phyloP scores from a whole-genome alignment of 2,113 vertebrate genomes.

The Shinisaurus crocodilurus region DNA sequence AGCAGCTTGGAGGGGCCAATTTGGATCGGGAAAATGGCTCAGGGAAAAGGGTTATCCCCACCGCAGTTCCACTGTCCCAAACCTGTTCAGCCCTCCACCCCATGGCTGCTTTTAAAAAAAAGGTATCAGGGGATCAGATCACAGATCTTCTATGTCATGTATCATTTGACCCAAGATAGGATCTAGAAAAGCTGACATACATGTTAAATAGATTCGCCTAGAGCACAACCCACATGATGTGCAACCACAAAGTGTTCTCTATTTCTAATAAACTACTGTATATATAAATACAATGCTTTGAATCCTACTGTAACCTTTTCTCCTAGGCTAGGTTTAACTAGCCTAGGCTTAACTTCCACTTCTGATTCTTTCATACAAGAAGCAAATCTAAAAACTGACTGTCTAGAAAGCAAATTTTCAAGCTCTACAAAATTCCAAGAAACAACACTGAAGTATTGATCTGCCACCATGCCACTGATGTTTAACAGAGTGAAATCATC shows the following conservation, averaged over 20 bases:
- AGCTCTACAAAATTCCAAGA: background rate
- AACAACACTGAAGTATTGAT: background rate
- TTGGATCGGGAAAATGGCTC: background rate
- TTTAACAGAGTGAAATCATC: too few species aligned
- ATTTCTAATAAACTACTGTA: background rate
- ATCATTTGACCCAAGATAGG: background rate
- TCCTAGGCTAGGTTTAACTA: background rate
- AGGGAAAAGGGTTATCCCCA: background rate
- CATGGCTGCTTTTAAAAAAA: background rate
- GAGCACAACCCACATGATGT: background rate
- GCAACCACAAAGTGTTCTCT: background rate
- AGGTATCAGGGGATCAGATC: background rate
- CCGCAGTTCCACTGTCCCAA: background rate
- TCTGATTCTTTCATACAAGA: background rate
- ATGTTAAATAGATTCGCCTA: background rate
- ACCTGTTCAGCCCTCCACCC: background rate
- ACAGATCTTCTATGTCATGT: background rate
- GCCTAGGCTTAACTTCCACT: background rate
- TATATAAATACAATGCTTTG: too few species aligned
- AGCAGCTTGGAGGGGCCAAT: background rate
- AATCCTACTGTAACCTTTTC: background rate
- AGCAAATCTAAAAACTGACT: background rate
- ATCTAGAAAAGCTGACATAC: background rate
- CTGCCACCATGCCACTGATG: background rate
- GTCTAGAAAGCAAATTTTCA: background rate